These are phyloP conservation scores for Polypterus bichir DNA, from an alignment of 2,113 vertebrate genomes.

Conservation along the genomic window DNA sequence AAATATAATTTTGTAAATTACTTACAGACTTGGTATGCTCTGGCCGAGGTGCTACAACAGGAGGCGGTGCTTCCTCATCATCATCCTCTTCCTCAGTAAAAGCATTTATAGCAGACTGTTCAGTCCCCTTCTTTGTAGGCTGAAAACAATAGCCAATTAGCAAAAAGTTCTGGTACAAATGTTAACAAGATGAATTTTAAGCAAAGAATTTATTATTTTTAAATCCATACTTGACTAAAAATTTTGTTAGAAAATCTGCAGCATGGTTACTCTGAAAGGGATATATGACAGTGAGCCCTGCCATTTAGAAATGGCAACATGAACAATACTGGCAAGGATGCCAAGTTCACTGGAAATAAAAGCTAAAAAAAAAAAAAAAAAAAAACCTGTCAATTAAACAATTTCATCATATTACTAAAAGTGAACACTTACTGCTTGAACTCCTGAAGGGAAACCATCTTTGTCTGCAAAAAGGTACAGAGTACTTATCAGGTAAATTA, in stretches of 20 bases:
- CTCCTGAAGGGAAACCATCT: slow-evolving; percentile 77
- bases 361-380: too few species aligned
- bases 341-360: too few species aligned
- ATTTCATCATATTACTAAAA: slow-evolving; percentile 7
- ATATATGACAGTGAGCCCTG: too few species aligned
- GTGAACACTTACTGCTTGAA: slow-evolving; percentile 63
- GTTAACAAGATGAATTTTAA: not conserved
- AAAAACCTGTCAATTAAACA: not conserved
- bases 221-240: too few species aligned
- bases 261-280: too few species aligned
- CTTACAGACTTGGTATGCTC: slow-evolving; percentile 95
- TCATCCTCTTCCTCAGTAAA: slow-evolving; percentile 74
- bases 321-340: too few species aligned
- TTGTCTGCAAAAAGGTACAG: slow-evolving; percentile 60
- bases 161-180: not conserved
- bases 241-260: too few species aligned
- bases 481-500: slow-evolving; percentile 1
- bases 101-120: slow-evolving; percentile 57
- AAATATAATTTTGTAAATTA: not conserved
- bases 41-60: slow-evolving; percentile 80
- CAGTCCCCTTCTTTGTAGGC: slow-evolving; percentile 75
- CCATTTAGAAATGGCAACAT: too few species aligned
- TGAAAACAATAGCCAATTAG: slow-evolving; percentile 22
- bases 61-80: slow-evolving; percentile 76
- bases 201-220: too few species aligned